Percentiles rank a stretch among this genome's conserved stretches.
phyloP scores from a whole-genome alignment of 2,888 invertebrate species.

The Archaeoteleia sp. region DNA sequence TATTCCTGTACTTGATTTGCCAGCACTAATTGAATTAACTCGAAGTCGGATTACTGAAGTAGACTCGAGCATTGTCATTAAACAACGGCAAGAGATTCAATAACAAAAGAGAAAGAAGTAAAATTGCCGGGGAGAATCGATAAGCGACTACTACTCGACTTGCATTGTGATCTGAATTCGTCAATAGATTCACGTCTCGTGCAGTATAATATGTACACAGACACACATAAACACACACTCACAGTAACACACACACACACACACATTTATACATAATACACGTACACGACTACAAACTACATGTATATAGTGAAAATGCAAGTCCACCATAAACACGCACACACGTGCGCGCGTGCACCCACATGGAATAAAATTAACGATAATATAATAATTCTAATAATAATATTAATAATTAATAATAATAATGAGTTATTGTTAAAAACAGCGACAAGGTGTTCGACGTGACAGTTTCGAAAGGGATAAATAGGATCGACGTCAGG shows the following conservation, averaged over 20 bases:
- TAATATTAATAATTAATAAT: slow-evolving; percentile 13
- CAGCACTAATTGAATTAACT: slow-evolving; percentile 5
- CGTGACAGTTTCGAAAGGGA: slow-evolving; percentile 29
- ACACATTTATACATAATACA: slow-evolving; percentile 7
- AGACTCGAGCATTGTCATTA: slow-evolving; percentile 32
- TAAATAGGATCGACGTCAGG: slow-evolving; percentile 12
- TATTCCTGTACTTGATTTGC: neutral
- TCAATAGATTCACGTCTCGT: neutral
- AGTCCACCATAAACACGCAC: slow-evolving; percentile 17
- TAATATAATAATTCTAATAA: slow-evolving; percentile 23
- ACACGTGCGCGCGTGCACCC: slow-evolving; percentile 40
- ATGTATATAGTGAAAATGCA: slow-evolving; percentile 11
- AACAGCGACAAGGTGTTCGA: slow-evolving; percentile 23
- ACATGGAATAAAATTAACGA: slow-evolving; percentile 33
- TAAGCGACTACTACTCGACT: neutral
- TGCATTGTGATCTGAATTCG: slow-evolving; percentile 2
- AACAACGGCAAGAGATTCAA: slow-evolving; percentile 31
- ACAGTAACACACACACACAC: slow-evolving; percentile 1
- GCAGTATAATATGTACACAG: neutral
- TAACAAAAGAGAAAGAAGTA: slow-evolving; percentile 2
- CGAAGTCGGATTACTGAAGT: slow-evolving; percentile 27
- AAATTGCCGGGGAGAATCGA: slow-evolving; percentile 10
- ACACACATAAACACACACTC: neutral
- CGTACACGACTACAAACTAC: no score
- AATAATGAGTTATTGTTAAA: slow-evolving; percentile 12